Conservation (phyloP, 1,140 invertebrate genomes). For the Diplogasteroides magnus region DNA sequence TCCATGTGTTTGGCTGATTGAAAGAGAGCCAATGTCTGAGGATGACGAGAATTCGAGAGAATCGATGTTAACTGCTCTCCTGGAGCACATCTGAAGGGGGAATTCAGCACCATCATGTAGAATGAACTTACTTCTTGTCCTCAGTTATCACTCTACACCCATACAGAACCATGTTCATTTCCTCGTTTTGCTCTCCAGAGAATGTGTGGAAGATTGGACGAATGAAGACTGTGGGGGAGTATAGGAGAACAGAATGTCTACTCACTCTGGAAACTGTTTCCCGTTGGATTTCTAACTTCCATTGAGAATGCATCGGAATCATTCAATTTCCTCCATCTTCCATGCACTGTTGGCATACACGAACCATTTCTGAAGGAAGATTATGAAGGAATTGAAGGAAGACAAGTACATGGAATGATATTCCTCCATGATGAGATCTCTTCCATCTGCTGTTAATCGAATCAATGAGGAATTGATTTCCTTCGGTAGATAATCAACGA, state of each 20-base stretch:
- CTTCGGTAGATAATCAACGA: slow-evolving; percentile 16
- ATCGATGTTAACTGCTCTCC: slow-evolving; percentile 20
- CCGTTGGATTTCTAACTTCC: neutral
- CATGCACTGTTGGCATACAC: neutral
- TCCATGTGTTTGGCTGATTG: slow-evolving; percentile 27
- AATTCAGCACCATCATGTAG: neutral
- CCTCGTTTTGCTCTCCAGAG: slow-evolving; percentile 29
- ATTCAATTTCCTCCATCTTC: neutral
- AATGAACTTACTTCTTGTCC: neutral
- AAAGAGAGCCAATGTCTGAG: slow-evolving; percentile 24
- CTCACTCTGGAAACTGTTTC: neutral
- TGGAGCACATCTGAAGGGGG: neutral
- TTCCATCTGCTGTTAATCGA: slow-evolving; percentile 2
- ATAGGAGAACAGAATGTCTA: neutral
- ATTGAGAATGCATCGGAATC: neutral
- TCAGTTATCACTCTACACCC: slow-evolving; percentile 5
- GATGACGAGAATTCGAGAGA: slow-evolving; percentile 29
- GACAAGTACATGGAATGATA: slow-evolving; percentile 21
- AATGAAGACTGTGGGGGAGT: slow-evolving; percentile 8
- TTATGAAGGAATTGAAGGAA: neutral
- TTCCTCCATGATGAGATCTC: slow-evolving; percentile 13
- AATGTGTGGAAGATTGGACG: slow-evolving; percentile 24
- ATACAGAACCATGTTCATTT: slow-evolving; percentile 30
- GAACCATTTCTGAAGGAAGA: neutral
- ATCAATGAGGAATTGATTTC: slow-evolving; percentile 23